Conservation (phyloP, 2,797 vertebrate species). For the Uromys caudimaculatus region DNA sequence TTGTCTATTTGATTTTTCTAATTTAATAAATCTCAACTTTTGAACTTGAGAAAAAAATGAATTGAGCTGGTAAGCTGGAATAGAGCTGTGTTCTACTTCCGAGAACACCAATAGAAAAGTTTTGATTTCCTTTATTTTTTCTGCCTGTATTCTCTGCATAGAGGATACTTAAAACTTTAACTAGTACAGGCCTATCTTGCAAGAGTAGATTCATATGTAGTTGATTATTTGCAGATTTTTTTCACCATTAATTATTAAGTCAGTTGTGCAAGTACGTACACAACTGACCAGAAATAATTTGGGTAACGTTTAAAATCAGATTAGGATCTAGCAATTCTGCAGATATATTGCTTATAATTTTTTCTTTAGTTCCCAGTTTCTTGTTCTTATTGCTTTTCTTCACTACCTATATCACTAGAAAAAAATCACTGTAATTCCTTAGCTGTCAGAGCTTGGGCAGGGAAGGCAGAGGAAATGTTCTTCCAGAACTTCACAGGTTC, state of each 20-base stretch:
- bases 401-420: too few relatives aligned
- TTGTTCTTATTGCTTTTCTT: background rate
- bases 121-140: background rate
- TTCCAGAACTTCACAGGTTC: background rate
- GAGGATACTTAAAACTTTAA: background rate
- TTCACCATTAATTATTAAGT: background rate
- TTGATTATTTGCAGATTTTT: background rate
- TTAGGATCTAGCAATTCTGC: background rate
- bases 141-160: background rate
- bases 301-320: background rate
- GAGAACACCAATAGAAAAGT: background rate
- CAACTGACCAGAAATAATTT: background rate
- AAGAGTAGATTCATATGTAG: background rate
- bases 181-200: too few relatives aligned
- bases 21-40: background rate
- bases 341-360: background rate
- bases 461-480: background rate
- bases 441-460: background rate
- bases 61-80: background rate
- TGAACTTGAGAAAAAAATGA: too few relatives aligned
- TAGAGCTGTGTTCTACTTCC: background rate
- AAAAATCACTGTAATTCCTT: background rate
- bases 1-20: background rate
- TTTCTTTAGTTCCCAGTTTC: background rate
- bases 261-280: background rate